phyloP scores from a whole-genome alignment of 23 tunicate species.

The Oikopleura dioica region DNA sequence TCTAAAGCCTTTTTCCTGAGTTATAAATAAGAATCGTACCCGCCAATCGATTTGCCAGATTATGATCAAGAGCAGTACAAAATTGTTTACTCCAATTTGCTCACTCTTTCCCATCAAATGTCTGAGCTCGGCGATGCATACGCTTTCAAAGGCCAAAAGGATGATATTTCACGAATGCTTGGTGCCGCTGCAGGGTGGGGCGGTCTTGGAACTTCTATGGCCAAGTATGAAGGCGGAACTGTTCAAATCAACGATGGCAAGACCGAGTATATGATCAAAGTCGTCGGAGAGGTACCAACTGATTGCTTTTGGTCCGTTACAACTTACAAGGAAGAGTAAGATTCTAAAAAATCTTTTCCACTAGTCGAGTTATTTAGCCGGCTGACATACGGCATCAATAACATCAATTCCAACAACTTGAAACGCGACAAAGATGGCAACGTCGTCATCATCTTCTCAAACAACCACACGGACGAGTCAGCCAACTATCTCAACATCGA shows the following conservation, averaged over 20 bases:
- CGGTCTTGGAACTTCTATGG: background rate
- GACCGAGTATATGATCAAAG: background rate
- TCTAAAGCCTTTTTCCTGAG: no score
- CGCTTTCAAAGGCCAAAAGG: conserved; percentile 12
- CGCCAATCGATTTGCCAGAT: no score
- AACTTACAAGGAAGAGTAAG: background rate
- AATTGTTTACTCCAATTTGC: no score
- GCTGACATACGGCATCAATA: no score
- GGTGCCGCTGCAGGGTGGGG: conserved; percentile 3
- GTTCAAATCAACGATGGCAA: background rate
- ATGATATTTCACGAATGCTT: conserved; percentile 15
- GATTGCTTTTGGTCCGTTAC: background rate
- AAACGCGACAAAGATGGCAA: background rate
- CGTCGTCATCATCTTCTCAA: background rate
- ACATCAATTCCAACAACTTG: background rate
- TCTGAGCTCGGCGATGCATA: no score
- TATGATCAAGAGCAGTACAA: no score
- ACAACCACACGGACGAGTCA: background rate
- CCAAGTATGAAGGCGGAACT: background rate
- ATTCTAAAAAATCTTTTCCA: no score
- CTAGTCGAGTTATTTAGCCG: no score
- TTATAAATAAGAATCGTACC: no score
- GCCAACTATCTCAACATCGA: background rate
- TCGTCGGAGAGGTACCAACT: background rate
- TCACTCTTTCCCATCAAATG: no score